A percentile compares a stretch with the other conserved stretches of the same genome.
Evolutionary conservation across 1,140 invertebrate genomes (phyloP).

Genomic region (Aphaenogaster rudis): DNA sequence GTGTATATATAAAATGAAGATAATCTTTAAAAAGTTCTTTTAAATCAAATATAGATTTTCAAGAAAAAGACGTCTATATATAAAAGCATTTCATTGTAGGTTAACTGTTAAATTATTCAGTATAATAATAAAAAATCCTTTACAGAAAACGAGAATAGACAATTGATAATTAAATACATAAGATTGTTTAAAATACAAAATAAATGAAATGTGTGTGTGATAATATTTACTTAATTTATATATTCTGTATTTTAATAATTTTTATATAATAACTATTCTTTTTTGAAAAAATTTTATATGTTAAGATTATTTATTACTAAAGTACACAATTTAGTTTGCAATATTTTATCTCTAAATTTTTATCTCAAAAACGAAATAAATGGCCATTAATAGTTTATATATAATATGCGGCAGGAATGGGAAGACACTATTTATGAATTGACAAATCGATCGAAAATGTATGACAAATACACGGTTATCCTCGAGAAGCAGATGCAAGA

Average conservation of each 20-base stretch:
- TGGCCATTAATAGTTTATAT: not conserved
- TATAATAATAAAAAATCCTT: not conserved
- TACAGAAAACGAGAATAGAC: not conserved
- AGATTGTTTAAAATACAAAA: not conserved
- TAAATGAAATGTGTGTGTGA: not conserved
- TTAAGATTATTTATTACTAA: not conserved
- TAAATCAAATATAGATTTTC: no score
- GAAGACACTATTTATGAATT: conserved; percentile 86
- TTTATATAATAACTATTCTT: conserved; percentile 5
- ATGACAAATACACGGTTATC: conserved; percentile 82
- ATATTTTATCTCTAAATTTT: not conserved
- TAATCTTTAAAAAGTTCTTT: no score
- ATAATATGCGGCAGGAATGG: conserved; percentile 79
- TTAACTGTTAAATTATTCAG: not conserved
- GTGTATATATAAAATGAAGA: no score
- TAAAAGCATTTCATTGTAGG: no score
- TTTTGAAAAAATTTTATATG: not conserved
- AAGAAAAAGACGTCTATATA: no score
- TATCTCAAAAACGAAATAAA: not conserved
- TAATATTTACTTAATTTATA: not conserved
- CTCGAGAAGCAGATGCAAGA: conserved; percentile 86
- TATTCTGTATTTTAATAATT: not conserved
- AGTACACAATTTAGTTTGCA: not conserved
- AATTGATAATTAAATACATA: not conserved
- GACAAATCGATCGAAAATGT: conserved; percentile 82